phyloP scores from a whole-genome alignment of 2,888 invertebrate species.

The Microctonus hyperodae region DNA sequence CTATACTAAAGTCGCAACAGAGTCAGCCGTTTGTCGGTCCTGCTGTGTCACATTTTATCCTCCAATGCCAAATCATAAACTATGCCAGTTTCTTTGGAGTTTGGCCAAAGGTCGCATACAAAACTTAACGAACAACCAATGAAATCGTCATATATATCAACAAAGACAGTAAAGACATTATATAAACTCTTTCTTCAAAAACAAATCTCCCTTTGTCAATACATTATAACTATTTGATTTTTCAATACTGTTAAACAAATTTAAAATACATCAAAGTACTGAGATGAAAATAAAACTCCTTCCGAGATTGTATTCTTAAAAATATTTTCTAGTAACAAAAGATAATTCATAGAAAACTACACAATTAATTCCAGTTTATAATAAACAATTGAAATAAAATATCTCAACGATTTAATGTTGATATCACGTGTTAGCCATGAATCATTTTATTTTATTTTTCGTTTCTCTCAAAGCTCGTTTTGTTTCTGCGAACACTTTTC shows the following conservation, averaged over 20 bases:
- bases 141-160: constrained; percentile 37
- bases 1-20: constrained; percentile 16
- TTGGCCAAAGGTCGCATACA: constrained; percentile 36
- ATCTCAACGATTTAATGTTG: neutral
- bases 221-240: constrained; percentile 4
- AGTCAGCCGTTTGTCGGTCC: constrained; percentile 30
- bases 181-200: neutral
- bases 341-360: too few relatives aligned
- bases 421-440: constrained; percentile 17
- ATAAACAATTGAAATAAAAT: neutral
- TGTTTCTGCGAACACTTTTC: constrained; percentile 20
- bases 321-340: too few relatives aligned
- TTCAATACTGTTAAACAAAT: neutral
- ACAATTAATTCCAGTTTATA: neutral
- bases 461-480: constrained; percentile 5
- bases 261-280: neutral
- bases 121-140: constrained; percentile 37
- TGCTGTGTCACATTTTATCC: constrained; percentile 34
- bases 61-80: constrained; percentile 36
- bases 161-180: too few relatives aligned
- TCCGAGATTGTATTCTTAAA: too few relatives aligned
- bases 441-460: constrained; percentile 12
- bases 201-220: constrained; percentile 17
- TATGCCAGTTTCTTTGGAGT: constrained; percentile 36
- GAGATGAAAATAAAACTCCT: neutral